Conservation (phyloP, 2,113 vertebrate genomes). For the Columbina picui region DNA sequence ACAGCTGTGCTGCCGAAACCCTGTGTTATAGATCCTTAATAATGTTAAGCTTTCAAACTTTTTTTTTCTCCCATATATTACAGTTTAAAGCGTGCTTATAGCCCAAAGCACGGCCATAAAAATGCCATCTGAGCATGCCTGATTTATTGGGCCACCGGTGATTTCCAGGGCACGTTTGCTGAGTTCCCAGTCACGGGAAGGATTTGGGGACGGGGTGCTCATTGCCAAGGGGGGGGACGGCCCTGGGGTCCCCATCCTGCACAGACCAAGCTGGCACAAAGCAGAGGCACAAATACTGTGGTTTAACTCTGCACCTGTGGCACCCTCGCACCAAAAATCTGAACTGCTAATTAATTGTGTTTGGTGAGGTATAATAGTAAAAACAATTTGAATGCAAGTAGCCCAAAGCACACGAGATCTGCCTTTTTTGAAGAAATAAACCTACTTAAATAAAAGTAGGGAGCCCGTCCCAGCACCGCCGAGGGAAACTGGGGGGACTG, state of each 20-base stretch:
- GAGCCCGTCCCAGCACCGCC: accelerated
- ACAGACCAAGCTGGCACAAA: no score
- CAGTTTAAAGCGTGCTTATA: background rate
- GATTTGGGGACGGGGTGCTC: background rate
- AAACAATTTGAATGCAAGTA: accelerated
- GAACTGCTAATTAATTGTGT: background rate
- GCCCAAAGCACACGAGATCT: background rate
- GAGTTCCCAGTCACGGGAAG: accelerated
- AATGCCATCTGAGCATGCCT: background rate
- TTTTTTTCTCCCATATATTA: background rate
- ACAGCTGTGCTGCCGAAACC: background rate
- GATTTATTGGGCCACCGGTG: background rate
- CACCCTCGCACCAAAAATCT: background rate
- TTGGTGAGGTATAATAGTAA: background rate
- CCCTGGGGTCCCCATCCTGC: no score
- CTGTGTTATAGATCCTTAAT: background rate
- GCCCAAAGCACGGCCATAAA: background rate
- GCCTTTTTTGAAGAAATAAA: background rate
- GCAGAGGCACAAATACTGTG: accelerated
- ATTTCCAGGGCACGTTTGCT: background rate
- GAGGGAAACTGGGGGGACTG: accelerated
- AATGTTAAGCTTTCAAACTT: background rate
- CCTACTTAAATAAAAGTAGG: accelerated
- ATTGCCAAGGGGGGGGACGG: no score
- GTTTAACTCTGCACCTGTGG: background rate